Evolutionary conservation across 2,113 vertebrate genomes (phyloP), one percentile per base, ranked within the genome.

Genomic region (Periophthalmus modestus): DNA sequence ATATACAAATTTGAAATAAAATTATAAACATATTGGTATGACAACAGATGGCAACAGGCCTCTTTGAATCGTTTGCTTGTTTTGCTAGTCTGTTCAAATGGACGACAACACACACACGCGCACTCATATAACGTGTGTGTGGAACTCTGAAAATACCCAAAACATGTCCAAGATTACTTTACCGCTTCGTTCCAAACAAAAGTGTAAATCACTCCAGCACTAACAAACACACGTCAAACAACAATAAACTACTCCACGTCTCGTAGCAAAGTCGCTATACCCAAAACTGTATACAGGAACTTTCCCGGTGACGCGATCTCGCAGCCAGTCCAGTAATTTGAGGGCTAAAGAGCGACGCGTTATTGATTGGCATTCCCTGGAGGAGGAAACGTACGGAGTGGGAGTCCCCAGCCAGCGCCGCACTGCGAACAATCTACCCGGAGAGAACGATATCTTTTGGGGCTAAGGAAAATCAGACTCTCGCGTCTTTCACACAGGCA

Each of bases 311-410:
- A 88, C 89, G 88, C 86, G 82, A 85, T 84, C 86, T 88, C 84
- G 65, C 65, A 84, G 39, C 65, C 79, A 88, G 88, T 88, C 87
- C 88, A 71, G 75, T 77, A 63, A 88, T 88, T 24, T 80, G 82
- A 77, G 88, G 87, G 73, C 80, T 80, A 71, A 82, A 79, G 79
- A 73, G 14, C 73, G 83, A 81, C 90, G 86, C 85, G 82, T 92
- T 93, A 93, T 93, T 92, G 92, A 94, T 94, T 91, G 92, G 75
- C 89, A 89, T 91, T 92, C 90, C 91, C 92, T 88, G 82, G 89
- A 91, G 91, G 86, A 89, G 85, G 80, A 91, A 84, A 81, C 88
- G 57, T 87, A 81, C 77, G 9, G 79, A 69, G 79, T 79, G 80
- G 78, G 81, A 84, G 80, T 77, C 82, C 82, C 74, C 23, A 13